Evolutionary conservation across 2,888 invertebrate species (phyloP), one percentile per base, ranked within the genome.

Genomic region (Psococerastis gibbosa): DNA sequence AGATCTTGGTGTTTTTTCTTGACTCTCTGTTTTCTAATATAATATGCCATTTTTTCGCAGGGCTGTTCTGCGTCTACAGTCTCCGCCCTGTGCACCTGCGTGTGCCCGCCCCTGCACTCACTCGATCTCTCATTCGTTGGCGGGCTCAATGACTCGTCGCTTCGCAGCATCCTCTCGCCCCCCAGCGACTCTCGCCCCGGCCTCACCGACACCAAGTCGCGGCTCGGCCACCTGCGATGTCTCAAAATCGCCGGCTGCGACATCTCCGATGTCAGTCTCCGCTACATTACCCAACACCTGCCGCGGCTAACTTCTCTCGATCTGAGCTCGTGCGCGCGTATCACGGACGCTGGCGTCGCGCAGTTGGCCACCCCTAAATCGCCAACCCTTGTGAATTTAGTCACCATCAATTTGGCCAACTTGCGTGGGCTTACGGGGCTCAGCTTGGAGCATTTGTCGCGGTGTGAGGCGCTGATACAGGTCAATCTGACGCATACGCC

Each of bases 291-390:
- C 1, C 76, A 85, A 64, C 80, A 83, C 49, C 57, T 85, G 45
- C 81, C 82, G 0, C 70, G 71, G 53, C 65, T 92, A 43, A 70
- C 71, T 45, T 74, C 75, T 50, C 63, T 92, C 52, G 84, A 88
- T 63, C 68, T 92, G 51, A 74, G 85, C 49, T 82, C 84, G 45
- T 92, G 92, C 61, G 78, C 82, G 45, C 72, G 87, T 18, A 72
- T 92, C 32, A 85, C 88, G 0, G 89, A 92, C 60, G 84, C 87
- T 9, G 89, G 89, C 38, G 80, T 91, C 41, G 85, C 87, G 20
- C 85, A 87, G 61, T 67, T 89, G 35, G 79, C 80, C 43, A 78
- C 83, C 47, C 71, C 75, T 22, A 75, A 79, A 47, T 75, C 76
- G n/a, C 57, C 62, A 13, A 67, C 70, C 3, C 60, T 69, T 8